phyloP scores from a whole-genome alignment of 2,113 vertebrate species.

The Mugil cephalus region DNA sequence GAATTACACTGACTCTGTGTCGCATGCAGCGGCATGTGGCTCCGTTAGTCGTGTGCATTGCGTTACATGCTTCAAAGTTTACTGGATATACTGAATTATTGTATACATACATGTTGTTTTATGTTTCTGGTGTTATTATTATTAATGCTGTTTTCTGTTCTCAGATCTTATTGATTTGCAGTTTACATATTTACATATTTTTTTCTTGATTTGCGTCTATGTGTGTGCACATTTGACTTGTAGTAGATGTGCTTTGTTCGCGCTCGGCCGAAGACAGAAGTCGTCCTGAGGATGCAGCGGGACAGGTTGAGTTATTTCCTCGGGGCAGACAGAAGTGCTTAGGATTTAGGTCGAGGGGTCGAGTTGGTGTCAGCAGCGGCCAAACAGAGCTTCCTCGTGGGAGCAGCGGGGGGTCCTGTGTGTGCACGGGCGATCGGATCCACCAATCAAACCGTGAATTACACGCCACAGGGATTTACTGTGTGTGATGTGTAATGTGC shows the following conservation, averaged over 20 bases:
- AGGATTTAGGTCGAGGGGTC: conserved; percentile 24
- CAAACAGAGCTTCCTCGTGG: not conserved
- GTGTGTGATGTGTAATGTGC: too few relatives aligned
- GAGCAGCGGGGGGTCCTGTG: conserved; percentile 26
- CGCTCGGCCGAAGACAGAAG: not conserved
- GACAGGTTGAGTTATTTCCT: conserved; percentile 24
- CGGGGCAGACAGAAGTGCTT: not conserved
- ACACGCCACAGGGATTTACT: not conserved
- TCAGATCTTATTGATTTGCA: too few relatives aligned
- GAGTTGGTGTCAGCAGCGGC: not conserved
- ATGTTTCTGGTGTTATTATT: too few relatives aligned
- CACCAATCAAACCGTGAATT: not conserved
- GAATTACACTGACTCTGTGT: not conserved
- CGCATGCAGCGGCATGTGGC: not conserved
- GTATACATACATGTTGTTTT: too few relatives aligned
- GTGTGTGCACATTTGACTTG: not conserved
- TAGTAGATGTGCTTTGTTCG: not conserved
- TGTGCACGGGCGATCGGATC: not conserved
- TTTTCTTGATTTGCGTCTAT: not conserved
- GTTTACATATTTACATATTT: not conserved
- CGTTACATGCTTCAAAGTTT: not conserved
- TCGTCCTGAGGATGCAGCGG: conserved; percentile 35
- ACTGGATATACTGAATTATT: too few relatives aligned
- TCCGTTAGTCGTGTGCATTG: not conserved
- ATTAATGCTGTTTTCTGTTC: too few relatives aligned